A percentile compares a stretch with the other conserved stretches of the same genome.
Evolutionary conservation across 2,113 vertebrate species (phyloP).

Genomic region (Crypturellus undulatus): DNA sequence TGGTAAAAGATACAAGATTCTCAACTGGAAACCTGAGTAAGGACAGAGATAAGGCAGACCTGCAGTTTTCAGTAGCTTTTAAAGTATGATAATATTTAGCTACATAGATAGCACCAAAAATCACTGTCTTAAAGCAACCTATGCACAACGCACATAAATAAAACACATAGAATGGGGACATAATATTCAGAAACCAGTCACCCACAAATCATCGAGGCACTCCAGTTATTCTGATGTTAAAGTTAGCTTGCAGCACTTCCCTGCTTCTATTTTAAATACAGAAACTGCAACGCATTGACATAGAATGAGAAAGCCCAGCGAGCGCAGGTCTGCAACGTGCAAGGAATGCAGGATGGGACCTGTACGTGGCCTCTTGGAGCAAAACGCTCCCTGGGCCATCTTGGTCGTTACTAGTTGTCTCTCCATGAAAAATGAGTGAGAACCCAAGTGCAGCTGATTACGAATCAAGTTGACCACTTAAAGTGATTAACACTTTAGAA

Average conservation of each 20-base stretch:
- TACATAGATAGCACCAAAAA: background rate
- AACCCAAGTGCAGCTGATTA: background rate
- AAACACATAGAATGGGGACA: background rate
- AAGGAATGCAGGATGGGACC: background rate
- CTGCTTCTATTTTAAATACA: background rate
- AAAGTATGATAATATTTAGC: background rate
- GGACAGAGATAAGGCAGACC: background rate
- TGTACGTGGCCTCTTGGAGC: background rate
- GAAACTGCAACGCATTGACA: background rate
- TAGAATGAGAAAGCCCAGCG: background rate
- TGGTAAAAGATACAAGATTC: background rate
- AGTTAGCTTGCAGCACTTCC: background rate
- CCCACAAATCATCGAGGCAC: background rate
- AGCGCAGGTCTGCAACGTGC: background rate
- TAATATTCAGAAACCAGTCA: background rate
- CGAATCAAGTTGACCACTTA: background rate
- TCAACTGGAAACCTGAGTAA: background rate
- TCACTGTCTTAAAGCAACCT: fast-evolving
- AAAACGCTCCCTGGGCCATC: background rate
- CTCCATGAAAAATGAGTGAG: background rate
- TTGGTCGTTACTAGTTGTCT: background rate
- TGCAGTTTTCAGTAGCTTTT: background rate
- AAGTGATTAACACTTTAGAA: background rate
- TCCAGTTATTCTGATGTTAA: background rate
- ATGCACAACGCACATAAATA: background rate